Evolutionary conservation across 2,113 vertebrate genomes (phyloP), one percentile per base, ranked within the genome.

Genomic region (Lathamus discolor): DNA sequence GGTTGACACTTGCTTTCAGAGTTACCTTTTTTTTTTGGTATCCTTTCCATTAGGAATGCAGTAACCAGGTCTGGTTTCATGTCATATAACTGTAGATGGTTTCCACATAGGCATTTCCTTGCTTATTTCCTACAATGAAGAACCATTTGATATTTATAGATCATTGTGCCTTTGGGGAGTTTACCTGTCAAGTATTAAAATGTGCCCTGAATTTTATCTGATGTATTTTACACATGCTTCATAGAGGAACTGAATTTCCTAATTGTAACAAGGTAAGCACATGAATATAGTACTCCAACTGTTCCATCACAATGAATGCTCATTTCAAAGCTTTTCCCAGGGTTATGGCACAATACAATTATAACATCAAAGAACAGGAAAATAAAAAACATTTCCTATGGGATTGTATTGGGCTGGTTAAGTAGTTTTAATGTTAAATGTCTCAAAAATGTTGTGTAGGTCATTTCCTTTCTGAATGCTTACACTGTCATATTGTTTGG

Each of bases 221-320:
- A 81, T 95, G 77, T 94, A 4, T 97, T 93, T 96, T 92, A 90
- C 15, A 14, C 97, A 96, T 97, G 97, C 96, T 96, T 95, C 92
- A 22, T 68, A 88, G 83, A 90, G 92, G 96, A 97, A 39, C 94
- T 83, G 82, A 84, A 59, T 88, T 51, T 83, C 62, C 52, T 95
- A 79, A 55, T 73, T 66, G 66, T 88, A 69, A 88, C 66, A 88
- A 94, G 93, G 93, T 97, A 93, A 96, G 96, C 62, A 75, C 78
- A 5, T 35, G 5, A 83, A 37, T 68, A 6, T 13, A 61, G 48
- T 57, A 79, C 25, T 83, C 43, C 52, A 35, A 24, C 67, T 91
- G 44, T 68, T 93, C 69, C 76, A 83, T 57, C 57, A 31, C 63
- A 67, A 4, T 92, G 59, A 93, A 77, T 92, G 64, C 19, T 89